Evolutionary conservation across 2,888 invertebrate species (phyloP).

Genomic region (Volucella inflata): DNA sequence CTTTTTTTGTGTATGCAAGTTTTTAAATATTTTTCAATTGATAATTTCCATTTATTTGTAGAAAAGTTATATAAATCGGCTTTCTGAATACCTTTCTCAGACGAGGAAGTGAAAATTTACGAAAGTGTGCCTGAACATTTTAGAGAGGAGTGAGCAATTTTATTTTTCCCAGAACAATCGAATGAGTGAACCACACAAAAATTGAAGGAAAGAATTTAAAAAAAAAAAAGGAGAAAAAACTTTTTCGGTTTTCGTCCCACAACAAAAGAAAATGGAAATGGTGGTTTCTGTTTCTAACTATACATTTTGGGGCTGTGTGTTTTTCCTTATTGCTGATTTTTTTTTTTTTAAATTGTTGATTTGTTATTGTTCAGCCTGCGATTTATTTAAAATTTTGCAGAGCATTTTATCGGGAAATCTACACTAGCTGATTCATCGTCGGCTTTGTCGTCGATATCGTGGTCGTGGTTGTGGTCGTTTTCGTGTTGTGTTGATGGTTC

Average conservation of each 20-base stretch:
- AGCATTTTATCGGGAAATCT: conserved; percentile 55
- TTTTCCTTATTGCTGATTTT: conserved; percentile 41
- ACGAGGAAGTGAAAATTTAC: conserved; percentile 39
- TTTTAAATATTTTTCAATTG: conserved; percentile 32
- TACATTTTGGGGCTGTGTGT: conserved; percentile 14
- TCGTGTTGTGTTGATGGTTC: conserved; percentile 61
- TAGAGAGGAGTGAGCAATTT: conserved; percentile 31
- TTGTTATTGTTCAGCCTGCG: conserved; percentile 40
- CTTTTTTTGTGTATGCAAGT: conserved; percentile 58
- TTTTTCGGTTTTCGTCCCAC: conserved; percentile 51
- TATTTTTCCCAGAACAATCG: conserved; percentile 45
- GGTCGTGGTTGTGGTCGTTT: not conserved
- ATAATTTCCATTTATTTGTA: conserved; percentile 25
- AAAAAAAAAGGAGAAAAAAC: not conserved
- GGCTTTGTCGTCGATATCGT: conserved; percentile 37
- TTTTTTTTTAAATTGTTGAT: conserved; percentile 59
- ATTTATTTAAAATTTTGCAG: conserved; percentile 28
- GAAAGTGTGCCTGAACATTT: conserved; percentile 22
- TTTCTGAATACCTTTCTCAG: conserved; percentile 31
- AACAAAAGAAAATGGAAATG: conserved; percentile 61
- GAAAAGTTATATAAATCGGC: conserved; percentile 58
- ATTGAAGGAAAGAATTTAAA: conserved; percentile 25
- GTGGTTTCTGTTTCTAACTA: conserved; percentile 34
- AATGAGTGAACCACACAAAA: conserved; percentile 33
- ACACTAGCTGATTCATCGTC: conserved; percentile 69